Evolutionary conservation across 2,888 invertebrate genomes (phyloP).

Genomic region (Chelonus formosanus): DNA sequence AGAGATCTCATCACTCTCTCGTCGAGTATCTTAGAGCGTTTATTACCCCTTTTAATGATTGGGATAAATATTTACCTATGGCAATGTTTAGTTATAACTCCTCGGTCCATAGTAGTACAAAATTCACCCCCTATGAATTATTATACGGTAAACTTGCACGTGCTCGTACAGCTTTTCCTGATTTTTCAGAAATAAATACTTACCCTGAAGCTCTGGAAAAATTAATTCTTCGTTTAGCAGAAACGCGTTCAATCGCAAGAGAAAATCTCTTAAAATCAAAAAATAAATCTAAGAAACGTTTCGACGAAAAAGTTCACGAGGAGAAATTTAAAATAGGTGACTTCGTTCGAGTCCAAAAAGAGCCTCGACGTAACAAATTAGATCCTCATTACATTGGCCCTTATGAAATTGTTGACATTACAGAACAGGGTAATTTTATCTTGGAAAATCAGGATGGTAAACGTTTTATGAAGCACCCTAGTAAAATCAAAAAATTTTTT

Average conservation of each 20-base stretch:
- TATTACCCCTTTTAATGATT: not conserved
- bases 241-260: not conserved
- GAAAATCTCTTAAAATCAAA: not conserved
- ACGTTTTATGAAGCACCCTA: too few species aligned
- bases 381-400: too few species aligned
- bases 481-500: too few species aligned
- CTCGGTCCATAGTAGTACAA: slow-evolving; percentile 20
- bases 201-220: not conserved
- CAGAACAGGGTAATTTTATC: too few species aligned
- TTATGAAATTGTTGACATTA: too few species aligned
- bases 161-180: slow-evolving; percentile 7
- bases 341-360: too few species aligned
- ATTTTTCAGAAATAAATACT: not conserved
- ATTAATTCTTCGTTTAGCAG: not conserved
- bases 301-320: slow-evolving; percentile 5
- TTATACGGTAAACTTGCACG: slow-evolving; percentile 23
- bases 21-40: slow-evolving; percentile 8
- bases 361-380: too few species aligned
- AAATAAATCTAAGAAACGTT: slow-evolving; percentile 9
- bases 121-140: slow-evolving; percentile 32
- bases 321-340: not conserved
- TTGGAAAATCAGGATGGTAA: too few species aligned
- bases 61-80: slow-evolving; percentile 7
- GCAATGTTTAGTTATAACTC: slow-evolving; percentile 17
- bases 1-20: slow-evolving; percentile 27